Evolutionary conservation across 2,797 vertebrate genomes (phyloP), one percentile per base, ranked within the genome.

Genomic region (Hydrophis major): DNA sequence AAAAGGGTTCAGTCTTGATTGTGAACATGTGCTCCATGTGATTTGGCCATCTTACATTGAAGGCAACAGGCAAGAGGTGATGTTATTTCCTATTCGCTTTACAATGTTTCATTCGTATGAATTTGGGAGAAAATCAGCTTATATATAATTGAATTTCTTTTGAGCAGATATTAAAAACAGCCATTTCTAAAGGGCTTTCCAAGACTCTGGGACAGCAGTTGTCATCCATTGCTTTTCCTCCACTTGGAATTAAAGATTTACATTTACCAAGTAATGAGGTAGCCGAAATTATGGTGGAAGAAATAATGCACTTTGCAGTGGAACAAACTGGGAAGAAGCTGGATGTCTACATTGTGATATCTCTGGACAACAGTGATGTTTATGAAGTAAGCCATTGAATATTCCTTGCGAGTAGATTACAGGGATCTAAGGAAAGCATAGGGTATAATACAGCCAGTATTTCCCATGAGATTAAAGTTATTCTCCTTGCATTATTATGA

Each of bases 201-300:
- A 6, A 0, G 5, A 94, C 97, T 14, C 0, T 0, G 4, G 0
- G 0, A 0, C 0, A 0, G 0, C 0, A 0, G 0, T 0, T 28
- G 93, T 37, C 66, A 47, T 99, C 98, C 0, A 95, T 99, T 94
- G 96, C 98, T 61, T 98, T 99, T 88, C 98, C 98, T 86, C 97
- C 98, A 27, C 96, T 98, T 25, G 98, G 97, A 16, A 97, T 97
- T 1, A 98, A 98, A 93, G 1, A 0, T 0, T 90, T 96, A 4
- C 0, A 0, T 0, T 95, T 98, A 28, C 0, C 0, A 2, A 93
- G 94, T 57, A 1, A 1, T 0, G 88, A 59, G 4, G 97, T 94
- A 32, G 98, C 98, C 1, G 0, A 42, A 0, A 96, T 98, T 89
- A 98, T 99, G 98, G 95, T 93, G 0, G 0, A 27, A 0, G 96